Percentiles rank a stretch among this genome's conserved stretches.
Evolutionary conservation across 1,140 invertebrate species (phyloP).

Genomic region (Aphis craccivora): DNA sequence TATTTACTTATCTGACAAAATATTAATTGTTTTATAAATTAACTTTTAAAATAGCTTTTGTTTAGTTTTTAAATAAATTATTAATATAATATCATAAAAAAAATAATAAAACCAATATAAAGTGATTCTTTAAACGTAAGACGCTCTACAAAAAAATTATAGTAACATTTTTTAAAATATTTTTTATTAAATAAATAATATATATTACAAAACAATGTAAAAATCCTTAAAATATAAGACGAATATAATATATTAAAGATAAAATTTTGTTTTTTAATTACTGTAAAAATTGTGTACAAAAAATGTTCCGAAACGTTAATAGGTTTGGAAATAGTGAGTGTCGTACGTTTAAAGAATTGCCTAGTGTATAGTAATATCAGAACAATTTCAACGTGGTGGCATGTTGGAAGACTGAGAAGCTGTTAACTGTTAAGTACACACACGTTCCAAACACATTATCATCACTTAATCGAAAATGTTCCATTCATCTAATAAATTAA

Average conservation of each 20-base stretch:
- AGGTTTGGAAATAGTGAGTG: neutral
- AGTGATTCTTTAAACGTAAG: too few relatives aligned
- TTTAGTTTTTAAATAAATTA: neutral
- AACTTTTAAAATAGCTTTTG: neutral
- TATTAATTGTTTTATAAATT: neutral
- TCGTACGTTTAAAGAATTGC: neutral
- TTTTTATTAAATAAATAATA: too few relatives aligned
- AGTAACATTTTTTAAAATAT: too few relatives aligned
- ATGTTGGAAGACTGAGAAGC: neutral
- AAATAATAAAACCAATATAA: neutral
- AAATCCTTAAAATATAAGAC: too few relatives aligned
- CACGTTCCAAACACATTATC: neutral
- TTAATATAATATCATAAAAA: neutral
- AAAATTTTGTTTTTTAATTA: neutral
- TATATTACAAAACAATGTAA: too few relatives aligned
- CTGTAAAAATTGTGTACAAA: neutral
- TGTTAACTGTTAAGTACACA: neutral
- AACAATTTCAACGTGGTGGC: neutral
- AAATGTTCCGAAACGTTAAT: neutral
- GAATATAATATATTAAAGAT: too few relatives aligned
- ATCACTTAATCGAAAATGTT: neutral
- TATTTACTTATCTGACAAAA: neutral
- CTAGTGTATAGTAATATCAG: neutral
- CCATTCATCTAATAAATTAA: neutral
- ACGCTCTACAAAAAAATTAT: too few relatives aligned